These are phyloP conservation scores for Strix occidentalis DNA, from an alignment of 2,797 vertebrate genomes.

Conservation along the genomic window DNA sequence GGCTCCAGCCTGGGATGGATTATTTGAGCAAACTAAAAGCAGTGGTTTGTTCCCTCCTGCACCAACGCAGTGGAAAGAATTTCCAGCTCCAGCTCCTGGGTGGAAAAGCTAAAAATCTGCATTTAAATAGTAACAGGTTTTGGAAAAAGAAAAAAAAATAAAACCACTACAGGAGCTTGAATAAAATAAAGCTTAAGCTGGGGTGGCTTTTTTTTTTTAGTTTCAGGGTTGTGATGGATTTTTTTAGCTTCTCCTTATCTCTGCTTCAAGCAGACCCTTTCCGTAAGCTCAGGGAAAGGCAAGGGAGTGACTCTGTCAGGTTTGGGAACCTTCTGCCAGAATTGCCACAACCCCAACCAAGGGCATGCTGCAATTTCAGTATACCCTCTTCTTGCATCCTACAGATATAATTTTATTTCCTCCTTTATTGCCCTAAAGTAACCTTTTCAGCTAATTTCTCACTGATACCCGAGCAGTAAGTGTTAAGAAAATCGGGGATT, in stretches of 20 bases:
- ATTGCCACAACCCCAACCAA: background rate
- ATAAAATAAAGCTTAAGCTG: conserved; percentile 4
- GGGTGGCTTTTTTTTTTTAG: background rate
- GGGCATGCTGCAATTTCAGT: background rate
- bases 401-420: background rate
- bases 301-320: background rate
- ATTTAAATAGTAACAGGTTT: conserved; percentile 56
- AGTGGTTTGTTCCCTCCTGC: conserved; percentile 56
- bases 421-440: background rate
- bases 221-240: background rate
- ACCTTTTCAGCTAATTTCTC: background rate
- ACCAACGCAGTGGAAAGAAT: conserved; percentile 64
- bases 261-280: background rate
- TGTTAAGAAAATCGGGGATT: background rate
- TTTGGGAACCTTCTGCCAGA: background rate
- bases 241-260: background rate
- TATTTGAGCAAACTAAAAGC: conserved; percentile 43
- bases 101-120: conserved; percentile 60
- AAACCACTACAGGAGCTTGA: background rate
- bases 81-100: conserved; percentile 9
- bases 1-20: conserved; percentile 46
- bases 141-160: background rate
- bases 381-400: background rate
- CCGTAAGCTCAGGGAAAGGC: background rate
- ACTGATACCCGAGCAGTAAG: background rate